phyloP scores from a whole-genome alignment of 2,113 vertebrate species.

The Toxotes chatareus region DNA sequence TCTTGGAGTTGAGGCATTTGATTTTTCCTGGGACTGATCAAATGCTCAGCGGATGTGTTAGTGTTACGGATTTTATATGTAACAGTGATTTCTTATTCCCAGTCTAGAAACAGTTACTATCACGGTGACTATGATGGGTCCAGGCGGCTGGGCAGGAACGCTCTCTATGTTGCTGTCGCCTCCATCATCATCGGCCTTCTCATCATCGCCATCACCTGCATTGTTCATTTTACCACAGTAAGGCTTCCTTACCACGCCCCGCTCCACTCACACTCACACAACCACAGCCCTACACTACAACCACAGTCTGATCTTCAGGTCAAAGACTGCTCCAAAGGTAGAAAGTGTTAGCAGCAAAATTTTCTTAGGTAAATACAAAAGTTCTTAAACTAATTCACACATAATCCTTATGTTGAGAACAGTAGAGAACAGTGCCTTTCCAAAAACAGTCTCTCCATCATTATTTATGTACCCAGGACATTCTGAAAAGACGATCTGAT shows the following conservation, averaged over 20 bases:
- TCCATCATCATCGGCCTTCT: slow-evolving; percentile 91
- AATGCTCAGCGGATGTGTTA: background rate
- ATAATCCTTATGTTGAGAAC: background rate
- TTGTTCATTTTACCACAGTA: slow-evolving; percentile 86
- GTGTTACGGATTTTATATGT: background rate
- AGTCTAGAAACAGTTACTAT: slow-evolving; percentile 92
- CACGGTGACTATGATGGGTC: slow-evolving; percentile 90
- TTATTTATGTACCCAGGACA: background rate
- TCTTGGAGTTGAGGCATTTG: background rate
- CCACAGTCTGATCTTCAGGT: background rate
- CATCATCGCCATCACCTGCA: slow-evolving; percentile 85
- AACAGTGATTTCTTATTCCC: slow-evolving; percentile 31
- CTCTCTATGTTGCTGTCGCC: slow-evolving; percentile 87
- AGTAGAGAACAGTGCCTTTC: background rate
- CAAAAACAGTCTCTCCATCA: background rate
- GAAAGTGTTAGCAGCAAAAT: background rate
- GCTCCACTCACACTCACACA: background rate
- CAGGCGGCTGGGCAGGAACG: slow-evolving; percentile 87
- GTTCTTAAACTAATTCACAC: background rate
- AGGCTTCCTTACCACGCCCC: background rate
- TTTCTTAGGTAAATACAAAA: background rate
- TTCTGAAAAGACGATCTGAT: background rate
- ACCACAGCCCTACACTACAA: background rate
- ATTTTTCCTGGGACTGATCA: background rate
- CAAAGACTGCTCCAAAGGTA: too few relatives aligned